Conservation (phyloP, 2,797 vertebrate genomes). For the Cryptoblepharus egeriae region DNA sequence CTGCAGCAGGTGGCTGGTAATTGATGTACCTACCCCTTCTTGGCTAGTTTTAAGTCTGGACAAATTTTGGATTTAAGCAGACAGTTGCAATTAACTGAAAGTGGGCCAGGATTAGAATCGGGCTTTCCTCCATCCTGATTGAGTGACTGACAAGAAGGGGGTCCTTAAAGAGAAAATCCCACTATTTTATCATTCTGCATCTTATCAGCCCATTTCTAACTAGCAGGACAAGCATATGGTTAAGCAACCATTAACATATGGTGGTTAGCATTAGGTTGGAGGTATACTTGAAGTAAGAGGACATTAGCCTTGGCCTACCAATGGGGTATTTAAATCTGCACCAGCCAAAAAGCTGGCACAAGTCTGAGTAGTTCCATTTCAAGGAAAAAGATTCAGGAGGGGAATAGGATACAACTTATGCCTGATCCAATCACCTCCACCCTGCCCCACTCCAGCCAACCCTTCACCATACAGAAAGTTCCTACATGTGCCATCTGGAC, state of each 20-base stretch:
- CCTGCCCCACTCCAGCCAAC: no score
- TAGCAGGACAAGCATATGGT: background rate
- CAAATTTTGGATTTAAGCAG: slow-evolving; percentile 30
- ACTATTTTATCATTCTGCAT: background rate
- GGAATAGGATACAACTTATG: no score
- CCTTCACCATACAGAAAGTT: no score
- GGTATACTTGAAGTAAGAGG: no score
- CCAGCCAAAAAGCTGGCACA: no score
- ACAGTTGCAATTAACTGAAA: slow-evolving; percentile 6
- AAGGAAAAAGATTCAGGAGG: no score
- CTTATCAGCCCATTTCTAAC: background rate
- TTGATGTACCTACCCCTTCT: slow-evolving; percentile 18
- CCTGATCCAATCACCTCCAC: no score
- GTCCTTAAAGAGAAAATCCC: slow-evolving; percentile 9
- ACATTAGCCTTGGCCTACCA: no score
- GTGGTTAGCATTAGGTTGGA: no score
- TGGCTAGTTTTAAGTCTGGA: rapidly evolving
- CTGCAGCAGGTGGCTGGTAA: background rate
- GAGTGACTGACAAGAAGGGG: slow-evolving; percentile 30
- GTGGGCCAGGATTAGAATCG: background rate
- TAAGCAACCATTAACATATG: no score
- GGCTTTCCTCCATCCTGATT: background rate
- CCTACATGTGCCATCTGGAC: background rate
- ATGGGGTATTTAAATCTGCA: no score
- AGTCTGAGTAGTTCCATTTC: no score